Percentiles rank a stretch among this genome's conserved stretches.
Conservation (phyloP, 1,140 invertebrate genomes). For the Harlomillsia oculata region DNA sequence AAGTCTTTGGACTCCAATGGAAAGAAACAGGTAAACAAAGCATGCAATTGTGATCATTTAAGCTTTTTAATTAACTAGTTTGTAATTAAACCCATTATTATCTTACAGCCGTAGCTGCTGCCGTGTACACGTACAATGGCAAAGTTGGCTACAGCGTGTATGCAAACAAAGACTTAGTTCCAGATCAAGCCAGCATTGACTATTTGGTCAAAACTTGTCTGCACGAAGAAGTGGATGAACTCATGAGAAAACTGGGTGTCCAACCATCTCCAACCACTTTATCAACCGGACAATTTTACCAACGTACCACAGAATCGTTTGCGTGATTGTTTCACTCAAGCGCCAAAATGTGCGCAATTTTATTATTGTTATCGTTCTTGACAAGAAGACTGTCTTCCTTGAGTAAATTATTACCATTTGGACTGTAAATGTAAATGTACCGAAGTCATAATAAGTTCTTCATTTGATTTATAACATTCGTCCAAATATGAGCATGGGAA, state of each 20-base stretch:
- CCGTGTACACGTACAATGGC: slow-evolving; percentile 28
- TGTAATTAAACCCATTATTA: too few species aligned
- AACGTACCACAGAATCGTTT: too few species aligned
- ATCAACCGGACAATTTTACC: neutral
- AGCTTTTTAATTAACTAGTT: neutral
- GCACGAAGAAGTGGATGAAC: slow-evolving; percentile 21
- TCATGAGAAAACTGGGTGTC: neutral
- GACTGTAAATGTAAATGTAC: too few species aligned
- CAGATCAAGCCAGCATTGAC: slow-evolving; percentile 23
- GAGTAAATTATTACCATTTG: too few species aligned
- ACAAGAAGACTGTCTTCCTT: too few species aligned
- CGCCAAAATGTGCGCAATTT: too few species aligned
- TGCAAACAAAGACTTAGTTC: slow-evolving; percentile 28
- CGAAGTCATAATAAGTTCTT: too few species aligned
- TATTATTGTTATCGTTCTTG: too few species aligned
- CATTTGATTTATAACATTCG: too few species aligned
- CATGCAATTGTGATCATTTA: neutral
- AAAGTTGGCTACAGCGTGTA: slow-evolving; percentile 22
- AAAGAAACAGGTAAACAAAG: slow-evolving; percentile 25
- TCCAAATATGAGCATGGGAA: too few species aligned
- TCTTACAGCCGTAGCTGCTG: slow-evolving; percentile 24
- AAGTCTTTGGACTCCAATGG: slow-evolving; percentile 35
- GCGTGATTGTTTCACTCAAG: too few species aligned
- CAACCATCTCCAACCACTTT: neutral
- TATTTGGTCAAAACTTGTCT: slow-evolving; percentile 21